Percentiles rank a stretch among this genome's conserved stretches.
Conservation (phyloP, 2,888 invertebrate species). For the Diarsia dahlii region DNA sequence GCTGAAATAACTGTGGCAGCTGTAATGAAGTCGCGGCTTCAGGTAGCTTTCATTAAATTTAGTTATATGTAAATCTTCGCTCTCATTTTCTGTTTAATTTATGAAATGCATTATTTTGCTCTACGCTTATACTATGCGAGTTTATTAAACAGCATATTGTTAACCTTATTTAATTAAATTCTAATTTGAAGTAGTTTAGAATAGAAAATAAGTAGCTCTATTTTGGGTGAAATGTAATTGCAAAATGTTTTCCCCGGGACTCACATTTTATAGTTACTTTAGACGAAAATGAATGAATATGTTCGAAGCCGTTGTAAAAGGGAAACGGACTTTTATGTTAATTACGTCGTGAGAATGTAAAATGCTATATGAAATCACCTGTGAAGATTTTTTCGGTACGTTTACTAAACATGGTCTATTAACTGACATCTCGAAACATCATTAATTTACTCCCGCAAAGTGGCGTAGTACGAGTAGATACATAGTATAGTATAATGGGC, state of each 20-base stretch:
- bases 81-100: conserved; percentile 59
- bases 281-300: background rate
- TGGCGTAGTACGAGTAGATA: too few species aligned
- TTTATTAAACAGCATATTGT: conserved; percentile 31
- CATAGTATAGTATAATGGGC: too few species aligned
- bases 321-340: background rate
- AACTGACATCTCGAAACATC: background rate
- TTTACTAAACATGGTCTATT: background rate
- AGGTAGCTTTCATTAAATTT: conserved; percentile 61
- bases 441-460: too few species aligned
- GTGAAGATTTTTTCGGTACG: background rate
- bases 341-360: background rate
- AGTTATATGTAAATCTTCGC: conserved; percentile 63
- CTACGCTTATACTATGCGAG: conserved; percentile 18
- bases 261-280: background rate
- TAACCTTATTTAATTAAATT: conserved; percentile 34
- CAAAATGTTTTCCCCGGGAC: background rate
- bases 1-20: conserved; percentile 39
- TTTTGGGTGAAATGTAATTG: background rate
- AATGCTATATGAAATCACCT: background rate
- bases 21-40: conserved; percentile 55
- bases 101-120: conserved; percentile 57
- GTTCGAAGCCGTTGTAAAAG: background rate
- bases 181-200: conserved; percentile 7
- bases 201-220: background rate